Evolutionary conservation across 2,797 vertebrate species (phyloP), one percentile per base, ranked within the genome.

Genomic region (Neosalanx taihuensis): DNA sequence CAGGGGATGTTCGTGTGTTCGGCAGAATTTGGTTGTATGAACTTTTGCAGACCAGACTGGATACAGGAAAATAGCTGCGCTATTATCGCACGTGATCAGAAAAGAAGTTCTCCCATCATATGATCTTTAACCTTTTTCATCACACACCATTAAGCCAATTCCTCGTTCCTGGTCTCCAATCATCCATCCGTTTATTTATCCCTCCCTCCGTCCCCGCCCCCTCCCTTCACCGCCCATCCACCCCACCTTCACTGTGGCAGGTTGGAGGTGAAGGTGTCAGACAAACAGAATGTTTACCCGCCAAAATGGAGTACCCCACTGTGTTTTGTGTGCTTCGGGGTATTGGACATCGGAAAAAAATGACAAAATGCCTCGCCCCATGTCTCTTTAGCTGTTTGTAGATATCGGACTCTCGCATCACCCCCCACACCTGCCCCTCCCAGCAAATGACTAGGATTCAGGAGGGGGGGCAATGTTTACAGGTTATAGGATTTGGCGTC

Each of bases 321-420:
- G 17, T 66, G 35, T n/a, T 33, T 60, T 20, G 31, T 20, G 49
- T 72, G 60, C 46, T 10, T 2, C 30, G 23, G 41, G 37, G 58
- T 73, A 77, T 73, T 73, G 76, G 70, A 70, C 63, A 63, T 66
- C 31, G 61, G 29, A 6, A 9, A 5, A 5, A 5, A 33, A 41
- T n/a, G n/a, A n/a, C n/a, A 41, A 37, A 63, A 53, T 12, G 30
- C 57, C 35, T 17, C 23, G 5, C 23, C 35, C 18, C 61, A 58
- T 71, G 60, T 62, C 59, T 41, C 33, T 49, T 53, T 35, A 33
- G 57, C 69, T 35, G 35, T 76, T 35, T 72, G 23, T 63, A 49
- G 3, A 65, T 62, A 67, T 76, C 6, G 56, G 29, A 33, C 35
- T 23, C 68, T 26, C 17, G 13, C n/a, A 17, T 35, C 49, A 23